These are phyloP conservation scores for Fopius arisanus DNA, from an alignment of 1,140 invertebrate species.

Conservation along the genomic window DNA sequence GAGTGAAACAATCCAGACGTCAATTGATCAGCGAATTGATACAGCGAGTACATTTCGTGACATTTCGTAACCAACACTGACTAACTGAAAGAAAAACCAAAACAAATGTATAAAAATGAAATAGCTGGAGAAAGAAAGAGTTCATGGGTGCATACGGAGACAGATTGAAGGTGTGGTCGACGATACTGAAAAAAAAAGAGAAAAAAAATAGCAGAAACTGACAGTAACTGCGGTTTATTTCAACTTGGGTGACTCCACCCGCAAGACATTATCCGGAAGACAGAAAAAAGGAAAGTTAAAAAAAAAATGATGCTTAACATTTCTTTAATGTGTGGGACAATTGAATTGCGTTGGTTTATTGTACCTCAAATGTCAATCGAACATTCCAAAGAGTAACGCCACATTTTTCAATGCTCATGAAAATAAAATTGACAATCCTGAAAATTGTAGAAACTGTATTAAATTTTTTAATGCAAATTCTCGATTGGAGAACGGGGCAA, in stretches of 20 bases:
- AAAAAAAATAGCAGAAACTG: no score
- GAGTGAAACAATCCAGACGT: no score
- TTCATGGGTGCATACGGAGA: not conserved
- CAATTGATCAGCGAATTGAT: not conserved
- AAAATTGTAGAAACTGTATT: not conserved
- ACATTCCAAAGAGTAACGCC: not conserved
- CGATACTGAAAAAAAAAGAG: no score
- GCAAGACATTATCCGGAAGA: slow-evolving; percentile 4
- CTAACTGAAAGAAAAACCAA: not conserved
- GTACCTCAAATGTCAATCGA: not conserved
- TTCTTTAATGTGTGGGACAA: not conserved
- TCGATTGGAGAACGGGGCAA: no score
- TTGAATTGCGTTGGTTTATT: not conserved
- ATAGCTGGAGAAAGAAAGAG: not conserved
- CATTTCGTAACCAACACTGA: not conserved
- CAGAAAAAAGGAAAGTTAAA: not conserved
- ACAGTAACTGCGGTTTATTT: not conserved
- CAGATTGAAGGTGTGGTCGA: slow-evolving; percentile 12
- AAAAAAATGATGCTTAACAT: not conserved
- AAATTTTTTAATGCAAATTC: not conserved
- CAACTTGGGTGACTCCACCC: not conserved
- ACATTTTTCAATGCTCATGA: not conserved
- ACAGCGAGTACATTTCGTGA: not conserved
- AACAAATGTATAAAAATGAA: not conserved
- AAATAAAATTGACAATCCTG: not conserved